Evolutionary conservation across 2,888 invertebrate genomes (phyloP).

Genomic region (Drosophila incognita): DNA sequence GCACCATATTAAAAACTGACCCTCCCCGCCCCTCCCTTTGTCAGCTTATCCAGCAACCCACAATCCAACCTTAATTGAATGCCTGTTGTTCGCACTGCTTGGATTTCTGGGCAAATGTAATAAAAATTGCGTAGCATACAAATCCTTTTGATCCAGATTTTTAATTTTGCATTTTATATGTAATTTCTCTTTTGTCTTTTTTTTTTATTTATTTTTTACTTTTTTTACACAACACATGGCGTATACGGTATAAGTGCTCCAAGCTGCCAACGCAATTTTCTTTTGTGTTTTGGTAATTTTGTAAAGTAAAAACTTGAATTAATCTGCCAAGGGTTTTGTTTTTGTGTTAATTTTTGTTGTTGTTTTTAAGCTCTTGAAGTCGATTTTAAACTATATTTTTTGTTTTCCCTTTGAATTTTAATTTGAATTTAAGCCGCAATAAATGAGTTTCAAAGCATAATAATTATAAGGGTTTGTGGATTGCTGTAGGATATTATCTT

Average conservation of each 20-base stretch:
- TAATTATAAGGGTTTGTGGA: no score
- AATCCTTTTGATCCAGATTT: slow-evolving; percentile 77
- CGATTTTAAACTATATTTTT: slow-evolving; percentile 40
- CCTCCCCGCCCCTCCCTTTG: not conserved
- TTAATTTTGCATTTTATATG: slow-evolving; percentile 68
- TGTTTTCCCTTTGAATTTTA: slow-evolving; percentile 7
- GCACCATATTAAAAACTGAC: slow-evolving; percentile 62
- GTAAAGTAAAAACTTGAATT: slow-evolving; percentile 55
- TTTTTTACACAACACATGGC: slow-evolving; percentile 62
- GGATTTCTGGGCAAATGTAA: slow-evolving; percentile 48
- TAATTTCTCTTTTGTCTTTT: slow-evolving; percentile 44
- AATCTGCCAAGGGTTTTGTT: slow-evolving; percentile 31
- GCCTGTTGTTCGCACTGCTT: slow-evolving; percentile 4
- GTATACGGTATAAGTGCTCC: slow-evolving; percentile 60
- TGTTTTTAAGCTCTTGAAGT: slow-evolving; percentile 23
- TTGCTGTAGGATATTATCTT: not conserved
- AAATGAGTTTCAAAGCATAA: not conserved
- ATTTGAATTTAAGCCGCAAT: not conserved
- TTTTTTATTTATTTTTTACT: slow-evolving; percentile 1
- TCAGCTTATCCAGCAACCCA: not conserved
- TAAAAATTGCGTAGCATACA: slow-evolving; percentile 50
- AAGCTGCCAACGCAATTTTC: slow-evolving; percentile 45
- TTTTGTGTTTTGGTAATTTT: slow-evolving; percentile 48
- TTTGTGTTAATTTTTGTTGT: not conserved
- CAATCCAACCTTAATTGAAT: slow-evolving; percentile 8